Percentiles rank a stretch among this genome's conserved stretches.
Conservation (phyloP, 92 coral and sea anemone genomes). For the Siderastrea radians region DNA sequence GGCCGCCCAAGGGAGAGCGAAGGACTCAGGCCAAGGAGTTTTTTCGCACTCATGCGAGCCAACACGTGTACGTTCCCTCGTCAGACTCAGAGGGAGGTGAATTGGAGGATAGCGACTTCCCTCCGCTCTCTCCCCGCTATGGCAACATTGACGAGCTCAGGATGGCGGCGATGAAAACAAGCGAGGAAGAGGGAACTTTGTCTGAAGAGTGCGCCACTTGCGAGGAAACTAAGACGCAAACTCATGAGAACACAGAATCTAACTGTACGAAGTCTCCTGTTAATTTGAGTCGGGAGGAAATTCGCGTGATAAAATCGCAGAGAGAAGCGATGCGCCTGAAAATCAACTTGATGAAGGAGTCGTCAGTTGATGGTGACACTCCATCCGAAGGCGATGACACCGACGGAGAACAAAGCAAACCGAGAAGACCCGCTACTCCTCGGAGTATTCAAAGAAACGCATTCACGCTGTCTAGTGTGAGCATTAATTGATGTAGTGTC, state of each 20-base stretch:
- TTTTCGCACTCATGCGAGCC: slow-evolving; percentile 25
- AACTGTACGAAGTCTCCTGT: not conserved
- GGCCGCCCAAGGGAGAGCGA: slow-evolving; percentile 40
- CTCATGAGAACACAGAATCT: not conserved
- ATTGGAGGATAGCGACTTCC: slow-evolving; percentile 22
- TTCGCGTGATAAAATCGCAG: slow-evolving; percentile 19
- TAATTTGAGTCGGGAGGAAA: not conserved
- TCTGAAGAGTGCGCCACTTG: not conserved
- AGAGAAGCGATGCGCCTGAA: slow-evolving; percentile 30
- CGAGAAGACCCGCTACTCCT: slow-evolving; percentile 21
- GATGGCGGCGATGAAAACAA: not conserved
- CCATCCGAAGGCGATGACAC: slow-evolving; percentile 14
- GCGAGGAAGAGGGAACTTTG: not conserved
- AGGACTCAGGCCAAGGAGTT: slow-evolving; percentile 30
- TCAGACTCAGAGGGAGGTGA: slow-evolving; percentile 26
- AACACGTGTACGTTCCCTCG: not conserved
- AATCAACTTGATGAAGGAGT: slow-evolving; percentile 29
- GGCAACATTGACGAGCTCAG: slow-evolving; percentile 22
- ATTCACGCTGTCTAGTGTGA: slow-evolving; percentile 26
- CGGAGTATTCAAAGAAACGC: slow-evolving; percentile 3
- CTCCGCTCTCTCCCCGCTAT: slow-evolving; percentile 1
- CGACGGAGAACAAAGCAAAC: not conserved
- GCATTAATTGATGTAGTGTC: slow-evolving; percentile 10
- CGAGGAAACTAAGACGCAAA: not conserved
- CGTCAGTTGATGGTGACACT: slow-evolving; percentile 24